These are phyloP conservation scores for Notarius lentiginosus DNA, from an alignment of 2,113 vertebrate genomes.

Conservation along the genomic window DNA sequence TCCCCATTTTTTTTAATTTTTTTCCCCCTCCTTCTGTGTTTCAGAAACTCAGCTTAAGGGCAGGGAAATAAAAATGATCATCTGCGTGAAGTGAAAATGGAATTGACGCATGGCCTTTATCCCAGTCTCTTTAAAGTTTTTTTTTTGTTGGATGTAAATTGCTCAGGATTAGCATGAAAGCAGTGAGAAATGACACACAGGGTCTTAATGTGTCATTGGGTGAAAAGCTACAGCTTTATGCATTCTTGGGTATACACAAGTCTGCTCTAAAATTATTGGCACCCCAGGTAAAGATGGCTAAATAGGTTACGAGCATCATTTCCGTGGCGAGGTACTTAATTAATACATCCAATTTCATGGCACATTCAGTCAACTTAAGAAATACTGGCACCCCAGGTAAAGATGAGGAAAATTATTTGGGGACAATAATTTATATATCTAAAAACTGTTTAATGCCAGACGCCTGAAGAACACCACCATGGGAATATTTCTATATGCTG, in stretches of 20 bases:
- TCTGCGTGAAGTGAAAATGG: slow-evolving; percentile 11
- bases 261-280: not conserved
- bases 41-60: not conserved
- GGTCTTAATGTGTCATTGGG: not conserved
- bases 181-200: not conserved
- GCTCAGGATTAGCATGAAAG: not conserved
- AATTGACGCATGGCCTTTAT: slow-evolving; percentile 16
- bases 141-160: not conserved
- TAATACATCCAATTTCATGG: too few species aligned
- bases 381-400: too few species aligned
- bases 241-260: not conserved
- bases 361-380: too few species aligned
- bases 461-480: too few species aligned
- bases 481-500: too few species aligned
- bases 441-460: too few species aligned
- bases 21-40: not conserved
- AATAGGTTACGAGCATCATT: not conserved
- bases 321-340: not conserved
- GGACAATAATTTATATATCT: too few species aligned
- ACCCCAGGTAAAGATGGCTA: not conserved
- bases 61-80: slow-evolving; percentile 12
- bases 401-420: too few species aligned
- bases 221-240: not conserved
- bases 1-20: not conserved
- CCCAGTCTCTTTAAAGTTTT: not conserved